phyloP scores from a whole-genome alignment of 30 jellyfish, hydroid and myxozoan genomes.

The Chironex yamaguchii region DNA sequence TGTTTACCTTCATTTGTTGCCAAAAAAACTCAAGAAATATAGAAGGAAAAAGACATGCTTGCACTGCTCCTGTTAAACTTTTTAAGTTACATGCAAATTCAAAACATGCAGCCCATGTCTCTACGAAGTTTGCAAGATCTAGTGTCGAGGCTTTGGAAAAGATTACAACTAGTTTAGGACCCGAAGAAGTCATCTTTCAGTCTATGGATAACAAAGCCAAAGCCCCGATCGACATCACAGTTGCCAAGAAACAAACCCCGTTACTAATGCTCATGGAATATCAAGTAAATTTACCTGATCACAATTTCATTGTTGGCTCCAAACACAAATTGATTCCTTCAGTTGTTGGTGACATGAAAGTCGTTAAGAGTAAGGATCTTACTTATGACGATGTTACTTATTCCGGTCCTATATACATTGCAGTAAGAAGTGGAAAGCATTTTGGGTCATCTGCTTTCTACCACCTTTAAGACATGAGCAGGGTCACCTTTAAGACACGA shows the following conservation, averaged over 20 bases:
- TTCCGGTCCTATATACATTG: slow-evolving; percentile 61
- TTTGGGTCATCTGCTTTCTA: slow-evolving; percentile 58
- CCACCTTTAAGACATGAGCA: slow-evolving; percentile 68
- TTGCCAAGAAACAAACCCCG: slow-evolving; percentile 69
- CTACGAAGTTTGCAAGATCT: slow-evolving; percentile 60
- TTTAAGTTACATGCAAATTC: no score
- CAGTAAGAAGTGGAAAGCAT: slow-evolving; percentile 63
- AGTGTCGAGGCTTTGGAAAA: slow-evolving; percentile 34
- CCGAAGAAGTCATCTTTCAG: slow-evolving; percentile 47
- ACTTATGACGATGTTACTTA: slow-evolving; percentile 62
- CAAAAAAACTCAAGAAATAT: slow-evolving; percentile 58
- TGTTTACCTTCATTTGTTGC: slow-evolving; percentile 58
- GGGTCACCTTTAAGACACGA: no score
- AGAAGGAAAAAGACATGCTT: slow-evolving; percentile 48
- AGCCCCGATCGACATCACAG: slow-evolving; percentile 75
- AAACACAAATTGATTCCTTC: slow-evolving; percentile 45
- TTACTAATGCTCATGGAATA: slow-evolving; percentile 67
- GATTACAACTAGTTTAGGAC: slow-evolving; percentile 45
- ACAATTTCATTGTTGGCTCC: slow-evolving; percentile 67
- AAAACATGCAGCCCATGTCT: slow-evolving; percentile 66
- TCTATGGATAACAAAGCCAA: slow-evolving; percentile 69
- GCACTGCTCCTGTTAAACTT: no score
- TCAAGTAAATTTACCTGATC: slow-evolving; percentile 58
- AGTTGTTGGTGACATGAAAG: slow-evolving; percentile 69
- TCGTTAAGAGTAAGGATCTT: slow-evolving; percentile 65